phyloP scores from a whole-genome alignment of 2,888 invertebrate genomes.

The Yponomeuta evonymella region DNA sequence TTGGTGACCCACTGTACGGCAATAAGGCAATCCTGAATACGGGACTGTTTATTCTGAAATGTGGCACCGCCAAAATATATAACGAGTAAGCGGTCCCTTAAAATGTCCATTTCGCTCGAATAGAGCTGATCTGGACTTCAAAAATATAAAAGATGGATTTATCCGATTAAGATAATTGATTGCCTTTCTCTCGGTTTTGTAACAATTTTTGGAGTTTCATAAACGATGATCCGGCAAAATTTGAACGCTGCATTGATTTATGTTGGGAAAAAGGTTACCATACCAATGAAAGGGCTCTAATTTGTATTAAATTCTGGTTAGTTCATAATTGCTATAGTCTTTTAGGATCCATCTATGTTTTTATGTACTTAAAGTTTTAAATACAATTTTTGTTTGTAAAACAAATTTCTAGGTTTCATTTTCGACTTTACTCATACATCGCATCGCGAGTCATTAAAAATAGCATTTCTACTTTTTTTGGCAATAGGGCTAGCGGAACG shows the following conservation, averaged over 20 bases:
- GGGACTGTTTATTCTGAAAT: neutral
- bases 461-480: too few relatives aligned
- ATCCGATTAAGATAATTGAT: neutral
- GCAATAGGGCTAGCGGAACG: neutral
- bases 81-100: neutral
- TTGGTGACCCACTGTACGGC: too few relatives aligned
- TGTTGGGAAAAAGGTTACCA: neutral
- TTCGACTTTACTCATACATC: too few relatives aligned
- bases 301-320: too few relatives aligned
- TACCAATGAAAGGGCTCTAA: neutral
- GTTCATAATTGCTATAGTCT: too few relatives aligned
- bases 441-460: too few relatives aligned
- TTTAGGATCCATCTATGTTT: too few relatives aligned
- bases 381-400: too few relatives aligned
- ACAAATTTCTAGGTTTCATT: too few relatives aligned
- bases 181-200: neutral
- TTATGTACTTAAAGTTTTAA: too few relatives aligned
- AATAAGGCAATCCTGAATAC: neutral
- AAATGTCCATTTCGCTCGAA: neutral
- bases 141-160: constrained; percentile 2
- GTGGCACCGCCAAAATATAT: neutral
- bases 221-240: neutral
- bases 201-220: neutral
- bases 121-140: neutral
- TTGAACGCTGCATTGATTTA: neutral